These are phyloP conservation scores for Camponotus pennsylvanicus DNA, from an alignment of 1,140 invertebrate genomes.

Conservation along the genomic window DNA sequence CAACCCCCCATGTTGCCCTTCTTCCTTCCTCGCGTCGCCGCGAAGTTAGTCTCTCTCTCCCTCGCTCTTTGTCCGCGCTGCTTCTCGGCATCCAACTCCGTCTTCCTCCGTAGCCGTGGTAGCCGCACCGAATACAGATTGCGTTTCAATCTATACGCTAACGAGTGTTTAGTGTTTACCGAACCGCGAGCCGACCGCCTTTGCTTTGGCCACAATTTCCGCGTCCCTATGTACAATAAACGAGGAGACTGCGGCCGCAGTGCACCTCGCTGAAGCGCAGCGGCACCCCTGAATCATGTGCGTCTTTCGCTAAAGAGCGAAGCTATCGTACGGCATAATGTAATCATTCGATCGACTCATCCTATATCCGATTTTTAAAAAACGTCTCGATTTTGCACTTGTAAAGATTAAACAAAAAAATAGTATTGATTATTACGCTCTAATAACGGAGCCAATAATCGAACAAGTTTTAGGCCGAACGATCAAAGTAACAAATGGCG, in stretches of 20 bases:
- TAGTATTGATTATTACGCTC: neutral
- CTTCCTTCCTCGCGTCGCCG: slow-evolving; percentile 42
- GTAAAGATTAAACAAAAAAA: neutral
- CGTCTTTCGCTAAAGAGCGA: slow-evolving; percentile 21
- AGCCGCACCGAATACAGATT: slow-evolving; percentile 85
- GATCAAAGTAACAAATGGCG: slow-evolving; percentile 19
- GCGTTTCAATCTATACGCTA: slow-evolving; percentile 85
- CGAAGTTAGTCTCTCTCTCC: slow-evolving; percentile 55
- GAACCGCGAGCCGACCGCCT: slow-evolving; percentile 83
- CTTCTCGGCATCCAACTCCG: slow-evolving; percentile 56
- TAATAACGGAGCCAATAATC: neutral
- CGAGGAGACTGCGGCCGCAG: slow-evolving; percentile 50
- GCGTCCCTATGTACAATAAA: slow-evolving; percentile 80
- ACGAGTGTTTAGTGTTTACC: slow-evolving; percentile 86
- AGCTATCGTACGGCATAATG: neutral
- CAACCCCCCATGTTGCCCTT: slow-evolving; percentile 67
- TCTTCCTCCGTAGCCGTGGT: slow-evolving; percentile 66
- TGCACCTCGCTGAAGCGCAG: neutral
- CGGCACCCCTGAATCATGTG: neutral
- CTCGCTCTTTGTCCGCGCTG: slow-evolving; percentile 50
- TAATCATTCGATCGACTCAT: neutral
- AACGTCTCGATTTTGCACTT: neutral
- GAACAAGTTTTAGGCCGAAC: neutral
- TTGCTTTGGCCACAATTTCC: slow-evolving; percentile 83
- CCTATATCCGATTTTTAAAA: neutral